These are phyloP conservation scores for Halictus rubicundus DNA, from an alignment of 1,140 invertebrate species.

Conservation along the genomic window DNA sequence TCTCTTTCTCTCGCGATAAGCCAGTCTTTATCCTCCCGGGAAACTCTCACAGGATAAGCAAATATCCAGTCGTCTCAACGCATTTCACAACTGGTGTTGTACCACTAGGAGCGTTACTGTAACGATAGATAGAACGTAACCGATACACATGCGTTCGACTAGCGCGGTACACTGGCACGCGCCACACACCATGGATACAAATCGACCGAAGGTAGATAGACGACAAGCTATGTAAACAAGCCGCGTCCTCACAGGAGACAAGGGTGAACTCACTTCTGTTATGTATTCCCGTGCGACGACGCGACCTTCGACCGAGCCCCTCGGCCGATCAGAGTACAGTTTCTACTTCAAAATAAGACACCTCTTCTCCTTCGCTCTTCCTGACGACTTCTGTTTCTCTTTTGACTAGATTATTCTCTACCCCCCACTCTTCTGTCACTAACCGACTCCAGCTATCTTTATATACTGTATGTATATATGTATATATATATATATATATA, in stretches of 20 bases:
- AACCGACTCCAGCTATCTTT: too few relatives aligned
- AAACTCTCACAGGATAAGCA: too few relatives aligned
- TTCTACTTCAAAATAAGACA: not conserved
- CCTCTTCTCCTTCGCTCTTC: not conserved
- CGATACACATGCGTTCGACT: constrained; percentile 6
- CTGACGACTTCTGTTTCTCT: not conserved
- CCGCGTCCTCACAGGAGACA: not conserved
- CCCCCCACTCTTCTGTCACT: not conserved
- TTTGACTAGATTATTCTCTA: constrained; percentile 36
- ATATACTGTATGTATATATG: too few relatives aligned
- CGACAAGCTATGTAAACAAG: constrained; percentile 27
- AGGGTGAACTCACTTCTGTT: constrained; percentile 14
- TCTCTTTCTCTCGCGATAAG: not conserved
- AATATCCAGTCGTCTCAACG: not conserved
- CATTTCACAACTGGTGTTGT: not conserved
- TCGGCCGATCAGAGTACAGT: not conserved
- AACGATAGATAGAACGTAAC: constrained; percentile 17
- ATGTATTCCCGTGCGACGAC: constrained; percentile 13
- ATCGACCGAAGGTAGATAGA: too few relatives aligned
- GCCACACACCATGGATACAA: not conserved
- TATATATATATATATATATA: too few relatives aligned
- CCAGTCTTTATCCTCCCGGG: too few relatives aligned
- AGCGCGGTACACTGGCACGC: not conserved
- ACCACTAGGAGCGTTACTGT: not conserved
- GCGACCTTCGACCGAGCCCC: not conserved